These are phyloP conservation scores for Carcina quercana DNA, from an alignment of 2,888 invertebrate species.

Conservation along the genomic window DNA sequence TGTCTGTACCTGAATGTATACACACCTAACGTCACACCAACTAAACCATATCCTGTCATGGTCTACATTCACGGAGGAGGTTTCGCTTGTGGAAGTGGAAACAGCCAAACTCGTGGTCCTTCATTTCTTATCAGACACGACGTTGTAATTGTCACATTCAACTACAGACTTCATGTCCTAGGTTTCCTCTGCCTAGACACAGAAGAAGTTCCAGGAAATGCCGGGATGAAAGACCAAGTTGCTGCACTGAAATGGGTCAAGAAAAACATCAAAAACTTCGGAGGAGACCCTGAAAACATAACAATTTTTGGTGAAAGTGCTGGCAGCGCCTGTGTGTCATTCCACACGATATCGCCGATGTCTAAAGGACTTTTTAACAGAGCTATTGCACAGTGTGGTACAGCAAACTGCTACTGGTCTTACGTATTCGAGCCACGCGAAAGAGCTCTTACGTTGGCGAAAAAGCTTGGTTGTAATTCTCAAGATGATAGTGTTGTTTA, in stretches of 20 bases:
- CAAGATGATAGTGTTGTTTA: conserved; percentile 24
- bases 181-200: conserved; percentile 35
- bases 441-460: conserved; percentile 32
- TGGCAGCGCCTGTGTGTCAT: conserved; percentile 29
- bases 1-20: conserved; percentile 45
- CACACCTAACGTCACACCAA: conserved; percentile 27
- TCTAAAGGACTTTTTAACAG: conserved; percentile 40
- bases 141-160: conserved; percentile 32
- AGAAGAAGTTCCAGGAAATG: conserved; percentile 34
- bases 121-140: conserved; percentile 29
- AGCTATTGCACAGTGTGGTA: conserved; percentile 80
- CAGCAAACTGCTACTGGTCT: conserved; percentile 74
- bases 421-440: conserved; percentile 57
- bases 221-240: conserved; percentile 40
- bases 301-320: conserved; percentile 46
- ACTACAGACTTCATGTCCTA: conserved; percentile 31
- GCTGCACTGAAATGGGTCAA: conserved; percentile 36
- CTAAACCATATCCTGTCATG: conserved; percentile 31
- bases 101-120: conserved; percentile 28
- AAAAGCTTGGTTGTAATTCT: conserved; percentile 29
- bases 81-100: conserved; percentile 26
- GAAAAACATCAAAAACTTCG: conserved; percentile 33
- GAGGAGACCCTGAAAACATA: too few relatives aligned
- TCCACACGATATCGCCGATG: conserved; percentile 44
- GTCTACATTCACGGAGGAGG: conserved; percentile 36